A percentile compares a stretch with the other conserved stretches of the same genome.
Evolutionary conservation across 1,140 invertebrate species (phyloP).

Genomic region (Conus ventricosus): DNA sequence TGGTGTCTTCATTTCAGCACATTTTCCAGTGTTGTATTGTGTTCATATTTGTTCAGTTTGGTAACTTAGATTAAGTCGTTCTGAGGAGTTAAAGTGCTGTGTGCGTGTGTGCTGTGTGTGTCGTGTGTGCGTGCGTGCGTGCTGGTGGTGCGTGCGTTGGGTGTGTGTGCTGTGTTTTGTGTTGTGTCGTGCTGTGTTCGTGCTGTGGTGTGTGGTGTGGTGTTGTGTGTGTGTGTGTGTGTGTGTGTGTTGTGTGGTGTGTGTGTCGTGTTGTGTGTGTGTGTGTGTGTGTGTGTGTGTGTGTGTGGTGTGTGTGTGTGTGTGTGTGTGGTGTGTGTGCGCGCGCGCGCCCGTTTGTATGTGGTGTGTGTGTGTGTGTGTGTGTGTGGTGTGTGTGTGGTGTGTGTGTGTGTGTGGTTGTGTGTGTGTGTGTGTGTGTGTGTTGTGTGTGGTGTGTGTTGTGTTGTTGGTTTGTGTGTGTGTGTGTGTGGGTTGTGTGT

Average conservation of each 20-base stretch:
- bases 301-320: not conserved
- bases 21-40: too few relatives aligned
- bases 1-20: too few relatives aligned
- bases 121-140: not conserved
- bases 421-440: not conserved
- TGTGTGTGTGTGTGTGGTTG: not conserved
- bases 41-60: too few relatives aligned
- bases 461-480: too few relatives aligned
- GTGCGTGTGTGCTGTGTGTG: conserved; percentile 9
- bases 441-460: too few relatives aligned
- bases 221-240: not conserved
- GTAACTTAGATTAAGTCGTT: too few relatives aligned
- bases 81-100: too few relatives aligned
- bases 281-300: not conserved
- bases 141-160: too few relatives aligned
- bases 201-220: not conserved
- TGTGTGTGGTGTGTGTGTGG: not conserved
- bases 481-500: not conserved
- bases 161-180: not conserved
- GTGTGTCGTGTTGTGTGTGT: conserved; percentile 1
- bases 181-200: not conserved
- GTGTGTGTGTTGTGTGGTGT: not conserved
- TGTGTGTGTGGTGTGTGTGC: not conserved
- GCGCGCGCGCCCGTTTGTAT: not conserved
- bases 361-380: not conserved